Evolutionary conservation across 2,888 invertebrate species (phyloP).

Genomic region (Pyrrhia umbra): DNA sequence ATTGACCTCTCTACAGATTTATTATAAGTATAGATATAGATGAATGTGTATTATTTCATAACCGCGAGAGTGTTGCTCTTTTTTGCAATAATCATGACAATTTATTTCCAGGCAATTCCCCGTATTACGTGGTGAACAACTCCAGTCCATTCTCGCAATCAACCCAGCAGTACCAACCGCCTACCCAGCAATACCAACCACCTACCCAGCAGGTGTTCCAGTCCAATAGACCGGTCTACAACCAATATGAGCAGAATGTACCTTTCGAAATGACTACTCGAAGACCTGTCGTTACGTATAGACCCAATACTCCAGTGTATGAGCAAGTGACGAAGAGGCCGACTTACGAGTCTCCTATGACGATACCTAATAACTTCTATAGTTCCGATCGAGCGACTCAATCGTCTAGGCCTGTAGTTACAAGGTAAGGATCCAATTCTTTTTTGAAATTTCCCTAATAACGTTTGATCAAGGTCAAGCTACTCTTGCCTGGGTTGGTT

Average conservation of each 20-base stretch:
- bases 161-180: slow-evolving; percentile 24
- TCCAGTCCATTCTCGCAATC: slow-evolving; percentile 1
- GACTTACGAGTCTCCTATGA: background rate
- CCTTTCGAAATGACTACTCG: slow-evolving; percentile 2
- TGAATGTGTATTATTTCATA: too few relatives aligned
- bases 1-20: too few relatives aligned
- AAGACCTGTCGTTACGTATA: slow-evolving; percentile 19
- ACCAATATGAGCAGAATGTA: slow-evolving; percentile 3
- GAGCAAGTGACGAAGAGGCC: slow-evolving; percentile 21
- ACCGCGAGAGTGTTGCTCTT: too few relatives aligned
- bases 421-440: slow-evolving; percentile 15
- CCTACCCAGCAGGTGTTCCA: slow-evolving; percentile 38
- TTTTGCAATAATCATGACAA: background rate
- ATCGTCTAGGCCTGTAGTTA: background rate
- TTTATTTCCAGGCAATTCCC: slow-evolving; percentile 34
- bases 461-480: too few relatives aligned
- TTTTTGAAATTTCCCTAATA: background rate
- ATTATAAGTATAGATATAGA: too few relatives aligned
- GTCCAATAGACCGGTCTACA: slow-evolving; percentile 22
- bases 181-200: slow-evolving; percentile 39
- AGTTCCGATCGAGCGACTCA: slow-evolving; percentile 3
- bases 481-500: too few relatives aligned
- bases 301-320: slow-evolving; percentile 20
- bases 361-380: slow-evolving; percentile 3
- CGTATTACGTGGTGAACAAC: slow-evolving; percentile 25